Conservation (phyloP, 2,113 vertebrate species). For the Columba janthina region DNA sequence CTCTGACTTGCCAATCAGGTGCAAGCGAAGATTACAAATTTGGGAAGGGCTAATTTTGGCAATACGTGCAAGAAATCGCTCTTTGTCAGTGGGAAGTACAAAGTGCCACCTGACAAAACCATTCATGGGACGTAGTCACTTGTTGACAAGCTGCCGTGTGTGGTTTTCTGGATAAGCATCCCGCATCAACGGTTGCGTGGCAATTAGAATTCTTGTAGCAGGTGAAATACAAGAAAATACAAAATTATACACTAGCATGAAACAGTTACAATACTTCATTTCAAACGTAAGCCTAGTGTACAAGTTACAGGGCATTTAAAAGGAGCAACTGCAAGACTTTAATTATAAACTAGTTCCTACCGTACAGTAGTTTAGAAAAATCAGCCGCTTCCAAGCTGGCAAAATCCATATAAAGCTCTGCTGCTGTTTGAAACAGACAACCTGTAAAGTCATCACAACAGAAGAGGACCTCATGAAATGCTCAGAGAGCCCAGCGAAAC, state of each 20-base stretch:
- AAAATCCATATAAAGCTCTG: conserved; percentile 63
- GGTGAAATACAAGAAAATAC: conserved; percentile 51
- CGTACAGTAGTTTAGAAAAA: conserved; percentile 66
- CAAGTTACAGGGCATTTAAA: conserved; percentile 57
- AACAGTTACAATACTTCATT: conserved; percentile 47
- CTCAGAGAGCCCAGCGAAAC: conserved; percentile 61
- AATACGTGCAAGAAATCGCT: background rate
- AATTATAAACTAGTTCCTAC: conserved; percentile 69
- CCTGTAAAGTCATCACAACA: conserved; percentile 73
- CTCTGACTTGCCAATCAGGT: conserved; percentile 39
- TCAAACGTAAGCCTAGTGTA: conserved; percentile 32
- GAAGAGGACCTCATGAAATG: conserved; percentile 75
- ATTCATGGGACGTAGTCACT: background rate
- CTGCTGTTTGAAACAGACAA: conserved; percentile 73
- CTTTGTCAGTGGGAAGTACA: conserved; percentile 22
- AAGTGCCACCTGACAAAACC: conserved; percentile 22
- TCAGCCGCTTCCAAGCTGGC: conserved; percentile 60
- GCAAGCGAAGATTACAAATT: conserved; percentile 9
- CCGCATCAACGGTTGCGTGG: background rate
- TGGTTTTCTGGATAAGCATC: background rate
- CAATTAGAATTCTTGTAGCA: conserved; percentile 35
- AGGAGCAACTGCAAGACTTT: conserved; percentile 65
- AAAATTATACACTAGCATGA: conserved; percentile 67
- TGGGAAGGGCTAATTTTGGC: conserved; percentile 14
- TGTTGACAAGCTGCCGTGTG: conserved; percentile 14